These are phyloP conservation scores for Lysandra bellargus DNA, from an alignment of 2,888 invertebrate species.

Conservation along the genomic window DNA sequence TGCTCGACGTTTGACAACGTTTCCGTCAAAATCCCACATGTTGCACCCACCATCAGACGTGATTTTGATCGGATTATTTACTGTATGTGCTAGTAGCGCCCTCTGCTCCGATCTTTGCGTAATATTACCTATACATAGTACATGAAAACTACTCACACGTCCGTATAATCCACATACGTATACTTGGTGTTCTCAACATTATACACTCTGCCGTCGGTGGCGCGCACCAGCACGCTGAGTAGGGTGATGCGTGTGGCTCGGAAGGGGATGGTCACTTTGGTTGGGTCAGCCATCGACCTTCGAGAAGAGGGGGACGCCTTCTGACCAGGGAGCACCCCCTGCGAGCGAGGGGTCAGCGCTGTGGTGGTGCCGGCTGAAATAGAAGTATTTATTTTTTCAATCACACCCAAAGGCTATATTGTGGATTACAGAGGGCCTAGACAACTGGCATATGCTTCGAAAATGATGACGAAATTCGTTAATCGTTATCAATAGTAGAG, in stretches of 20 bases:
- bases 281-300: conserved; percentile 37
- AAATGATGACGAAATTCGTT: too few relatives aligned
- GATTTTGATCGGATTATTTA: too few relatives aligned
- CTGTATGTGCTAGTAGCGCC: too few relatives aligned
- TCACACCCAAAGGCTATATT: too few relatives aligned
- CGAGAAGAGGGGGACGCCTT: conserved; percentile 4
- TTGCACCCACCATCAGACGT: too few relatives aligned
- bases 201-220: conserved; percentile 45
- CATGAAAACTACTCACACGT: conserved; percentile 45
- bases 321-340: neutral
- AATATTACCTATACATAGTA: neutral
- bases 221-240: conserved; percentile 47
- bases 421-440: too few relatives aligned
- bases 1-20: too few relatives aligned
- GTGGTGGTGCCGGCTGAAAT: neutral
- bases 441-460: too few relatives aligned
- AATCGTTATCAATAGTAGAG: too few relatives aligned
- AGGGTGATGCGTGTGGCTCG: conserved; percentile 50
- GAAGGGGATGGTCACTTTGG: conserved; percentile 45
- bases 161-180: conserved; percentile 43
- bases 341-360: neutral
- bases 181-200: conserved; percentile 52
- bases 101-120: too few relatives aligned
- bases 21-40: too few relatives aligned
- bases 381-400: neutral